Evolutionary conservation across 2,888 invertebrate species (phyloP).

Genomic region (Aricia artaxerxes): DNA sequence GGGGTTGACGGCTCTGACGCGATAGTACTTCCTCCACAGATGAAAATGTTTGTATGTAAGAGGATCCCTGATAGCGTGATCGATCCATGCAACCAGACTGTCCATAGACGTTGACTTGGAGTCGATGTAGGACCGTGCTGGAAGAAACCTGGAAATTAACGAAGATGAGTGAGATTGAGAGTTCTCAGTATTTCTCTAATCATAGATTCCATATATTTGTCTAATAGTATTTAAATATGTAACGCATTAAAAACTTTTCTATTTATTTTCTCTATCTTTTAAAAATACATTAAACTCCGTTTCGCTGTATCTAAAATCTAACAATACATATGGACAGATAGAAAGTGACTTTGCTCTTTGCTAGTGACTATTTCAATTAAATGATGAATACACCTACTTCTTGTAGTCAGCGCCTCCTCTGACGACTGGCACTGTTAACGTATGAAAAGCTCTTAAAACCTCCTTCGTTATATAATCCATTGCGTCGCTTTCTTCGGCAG

Average conservation of each 20-base stretch:
- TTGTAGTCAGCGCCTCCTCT: constrained; percentile 83
- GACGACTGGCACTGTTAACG: constrained; percentile 83
- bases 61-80: constrained; percentile 51
- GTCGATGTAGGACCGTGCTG: constrained; percentile 61
- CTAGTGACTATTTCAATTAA: background rate
- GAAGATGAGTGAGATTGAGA: background rate
- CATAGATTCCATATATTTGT: background rate
- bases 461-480: constrained; percentile 65
- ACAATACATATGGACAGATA: too few relatives aligned
- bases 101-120: constrained; percentile 45
- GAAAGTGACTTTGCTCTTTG: background rate
- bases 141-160: constrained; percentile 59
- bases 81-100: constrained; percentile 50
- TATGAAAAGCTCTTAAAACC: constrained; percentile 69
- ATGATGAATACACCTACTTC: constrained; percentile 51
- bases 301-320: too few relatives aligned
- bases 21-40: constrained; percentile 57
- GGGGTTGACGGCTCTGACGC: constrained; percentile 47
- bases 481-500: constrained; percentile 52
- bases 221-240: background rate
- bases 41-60: constrained; percentile 52
- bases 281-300: too few relatives aligned
- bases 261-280: too few relatives aligned
- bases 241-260: too few relatives aligned
- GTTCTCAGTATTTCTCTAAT: background rate